Evolutionary conservation across 2,113 vertebrate species (phyloP), one percentile per base, ranked within the genome.

Genomic region (Lophochroa leadbeateri): DNA sequence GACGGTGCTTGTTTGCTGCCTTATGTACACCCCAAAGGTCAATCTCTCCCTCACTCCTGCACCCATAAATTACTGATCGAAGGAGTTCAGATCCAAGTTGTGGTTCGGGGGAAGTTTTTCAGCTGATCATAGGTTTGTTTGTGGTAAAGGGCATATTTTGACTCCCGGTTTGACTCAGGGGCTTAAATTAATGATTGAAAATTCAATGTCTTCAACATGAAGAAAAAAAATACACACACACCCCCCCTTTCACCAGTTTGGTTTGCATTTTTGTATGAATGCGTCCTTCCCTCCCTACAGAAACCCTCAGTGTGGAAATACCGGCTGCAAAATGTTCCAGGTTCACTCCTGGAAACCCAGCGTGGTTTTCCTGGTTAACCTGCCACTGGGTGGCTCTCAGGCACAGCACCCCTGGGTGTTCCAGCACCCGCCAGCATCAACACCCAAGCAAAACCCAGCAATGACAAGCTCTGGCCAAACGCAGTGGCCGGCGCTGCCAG

Each of bases 301-400:
- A n/a, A 91, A 11, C 41, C 52, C 46, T 11, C 5, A 6, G 50
- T 33, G 74, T n/a, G 88, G 46, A 29, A 93, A 15, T 6, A 41
- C 53, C 9, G 3, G 55, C 82, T 79, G 65, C 17, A 7, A 46
- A 47, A 6, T 0, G 28, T 80, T 39, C 70, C 4, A 0, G 55
- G 65, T 11, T 82, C 3, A 0, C 17, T 33, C 7, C 9, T 67
- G 82, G 82, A 67, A 76, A 71, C 7, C 85, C 24, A 9, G 0
- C 1, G 16, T 18, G 88, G 71, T 86, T 95, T 94, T 79, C 96
- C 92, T 9, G 65, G 82, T 17, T 64, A 60, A 17, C 27, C 63
- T 87, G 82, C 96, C 92, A 63, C 95, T 90, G 95, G 95, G 94
- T 85, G 92, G 92, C 94, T 96, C 95, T 70, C 39, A 0, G 87